A percentile compares a stretch with the other conserved stretches of the same genome.
Evolutionary conservation across 2,797 vertebrate species (phyloP).

Genomic region (Bryconaethiops microstoma): DNA sequence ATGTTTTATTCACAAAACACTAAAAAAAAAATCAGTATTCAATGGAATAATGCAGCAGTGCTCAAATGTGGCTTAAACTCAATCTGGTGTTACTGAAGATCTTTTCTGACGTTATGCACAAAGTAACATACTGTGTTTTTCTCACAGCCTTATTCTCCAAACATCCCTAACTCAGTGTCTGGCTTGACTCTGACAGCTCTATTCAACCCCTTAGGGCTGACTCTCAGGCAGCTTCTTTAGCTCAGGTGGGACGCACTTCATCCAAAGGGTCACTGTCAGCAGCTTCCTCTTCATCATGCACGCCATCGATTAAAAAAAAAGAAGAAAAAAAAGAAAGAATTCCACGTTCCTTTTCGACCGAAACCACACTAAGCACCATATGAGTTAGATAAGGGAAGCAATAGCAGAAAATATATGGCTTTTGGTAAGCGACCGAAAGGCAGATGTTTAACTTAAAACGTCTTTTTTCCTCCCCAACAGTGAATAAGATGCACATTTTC

Average conservation of each 20-base stretch:
- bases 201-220: neutral
- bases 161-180: neutral
- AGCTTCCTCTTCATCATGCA: conserved; percentile 5
- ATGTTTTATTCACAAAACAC: neutral
- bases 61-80: neutral
- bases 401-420: neutral
- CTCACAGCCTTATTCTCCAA: neutral
- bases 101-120: neutral
- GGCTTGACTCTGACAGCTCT: neutral
- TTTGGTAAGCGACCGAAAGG: neutral
- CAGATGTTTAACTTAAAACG: conserved; percentile 23
- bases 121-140: neutral
- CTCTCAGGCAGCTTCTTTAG: neutral
- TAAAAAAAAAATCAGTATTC: neutral
- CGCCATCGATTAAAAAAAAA: too few species aligned
- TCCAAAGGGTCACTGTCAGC: neutral
- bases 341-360: neutral
- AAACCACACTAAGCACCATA: conserved; percentile 3
- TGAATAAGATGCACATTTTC: neutral
- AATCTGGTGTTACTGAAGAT: neutral
- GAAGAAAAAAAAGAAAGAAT: neutral
- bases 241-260: conserved; percentile 8
- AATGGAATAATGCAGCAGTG: neutral
- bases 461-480: neutral
- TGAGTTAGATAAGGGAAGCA: neutral